These are phyloP conservation scores for Pangasius sanitwongsei DNA, from an alignment of 2,797 vertebrate species.

Conservation along the genomic window DNA sequence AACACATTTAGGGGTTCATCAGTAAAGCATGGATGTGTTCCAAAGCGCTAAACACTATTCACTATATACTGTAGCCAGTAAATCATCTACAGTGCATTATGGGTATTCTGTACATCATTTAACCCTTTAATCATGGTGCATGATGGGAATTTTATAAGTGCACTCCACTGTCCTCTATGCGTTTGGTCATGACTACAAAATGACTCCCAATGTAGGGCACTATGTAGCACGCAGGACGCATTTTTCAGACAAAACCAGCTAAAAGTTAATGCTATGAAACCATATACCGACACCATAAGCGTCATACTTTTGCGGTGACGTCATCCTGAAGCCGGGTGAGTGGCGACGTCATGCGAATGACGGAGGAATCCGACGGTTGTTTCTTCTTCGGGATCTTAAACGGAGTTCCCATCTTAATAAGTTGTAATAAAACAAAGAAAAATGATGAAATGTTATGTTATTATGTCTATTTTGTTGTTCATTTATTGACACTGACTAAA, in stretches of 20 bases:
- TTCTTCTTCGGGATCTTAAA: slow-evolving; percentile 73
- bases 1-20: too few relatives aligned
- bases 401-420: slow-evolving; percentile 60
- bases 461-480: too few relatives aligned
- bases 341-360: slow-evolving; percentile 62
- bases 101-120: not conserved
- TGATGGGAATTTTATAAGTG: not conserved
- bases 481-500: not conserved
- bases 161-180: too few relatives aligned
- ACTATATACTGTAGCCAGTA: not conserved
- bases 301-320: slow-evolving; percentile 43
- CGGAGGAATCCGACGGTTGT: slow-evolving; percentile 30
- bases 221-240: not conserved
- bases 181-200: not conserved
- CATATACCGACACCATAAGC: not conserved
- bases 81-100: not conserved
- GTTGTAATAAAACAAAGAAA: not conserved
- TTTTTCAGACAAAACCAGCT: not conserved
- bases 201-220: not conserved
- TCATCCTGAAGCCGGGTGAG: slow-evolving; percentile 65
- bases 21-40: too few relatives aligned
- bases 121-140: not conserved
- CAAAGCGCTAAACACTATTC: not conserved
- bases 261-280: not conserved
- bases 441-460: too few relatives aligned